Evolutionary conservation across 2,113 vertebrate species (phyloP), one percentile per base, ranked within the genome.

Genomic region (Heteronetta atricapilla): DNA sequence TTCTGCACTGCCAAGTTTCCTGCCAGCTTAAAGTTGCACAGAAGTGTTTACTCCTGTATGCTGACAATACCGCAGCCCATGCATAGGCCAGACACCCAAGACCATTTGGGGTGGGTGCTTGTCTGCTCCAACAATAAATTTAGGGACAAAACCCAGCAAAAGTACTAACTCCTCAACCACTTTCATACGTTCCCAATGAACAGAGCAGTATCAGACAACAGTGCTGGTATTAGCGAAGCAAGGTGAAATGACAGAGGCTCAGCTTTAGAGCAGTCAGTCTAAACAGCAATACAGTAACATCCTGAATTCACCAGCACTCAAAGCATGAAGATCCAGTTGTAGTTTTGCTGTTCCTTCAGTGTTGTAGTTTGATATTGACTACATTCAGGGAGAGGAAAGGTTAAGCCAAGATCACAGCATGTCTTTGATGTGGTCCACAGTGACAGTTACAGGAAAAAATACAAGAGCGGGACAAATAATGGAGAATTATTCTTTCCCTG

Each of bases 371-470:
- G 34, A 19, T 48, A 50, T 3, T 63, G 36, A 59, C 28, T 44
- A 6, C 18, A 59, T 33, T 52, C 33, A 79, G 50, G 33, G 15
- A 92, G 31, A 89, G 21, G 8, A 70, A 58, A 59, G 25, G 42
- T 44, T 28, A 50, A 72, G 13, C 20, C 79, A 38, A 75, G 29
- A 31, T 50, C n/a, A 63, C 33, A 85, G 17, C 10, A 29, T 7
- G 2, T 56, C 44, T 89, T 48, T 44, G 33, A 70, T 28, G 18
- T 19, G 3, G 6, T 15, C 33, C 62, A 59, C 0, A 0, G 42
- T 34, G 28, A 36, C 36, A 55, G 29, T n/a, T 44, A 15, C 5
- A 44, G 40, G 63, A 40, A 67, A 67, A 66, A 31, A 42, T 7
- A 66, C 19, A 29, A 31, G 29, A 10, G 44, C 19, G 20, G 63